Percentiles rank a stretch among this genome's conserved stretches.
Evolutionary conservation across 2,113 vertebrate genomes (phyloP).

Genomic region (Salvator merianae): DNA sequence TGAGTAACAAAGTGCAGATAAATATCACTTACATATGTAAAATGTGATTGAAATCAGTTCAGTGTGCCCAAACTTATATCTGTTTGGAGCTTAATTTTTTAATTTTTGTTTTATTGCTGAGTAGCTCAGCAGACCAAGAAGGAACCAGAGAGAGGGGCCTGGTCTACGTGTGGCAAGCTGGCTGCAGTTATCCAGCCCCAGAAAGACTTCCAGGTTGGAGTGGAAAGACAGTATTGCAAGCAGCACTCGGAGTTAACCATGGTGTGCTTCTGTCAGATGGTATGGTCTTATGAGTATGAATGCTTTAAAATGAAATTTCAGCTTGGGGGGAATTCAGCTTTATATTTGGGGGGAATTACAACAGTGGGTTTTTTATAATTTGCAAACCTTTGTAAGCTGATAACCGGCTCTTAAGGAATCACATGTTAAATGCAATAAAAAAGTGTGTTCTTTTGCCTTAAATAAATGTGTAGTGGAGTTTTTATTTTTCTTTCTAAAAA

Average conservation of each 20-base stretch:
- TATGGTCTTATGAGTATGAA: conserved; percentile 48
- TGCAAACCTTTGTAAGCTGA: too few relatives aligned
- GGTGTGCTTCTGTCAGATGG: conserved; percentile 91
- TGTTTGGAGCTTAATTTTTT: conserved; percentile 6
- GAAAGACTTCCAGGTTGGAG: conserved; percentile 83
- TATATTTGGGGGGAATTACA: not conserved
- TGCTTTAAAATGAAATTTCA: not conserved
- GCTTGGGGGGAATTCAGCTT: not conserved
- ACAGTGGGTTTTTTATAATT: not conserved
- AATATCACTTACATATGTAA: not conserved
- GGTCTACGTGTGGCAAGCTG: conserved; percentile 89
- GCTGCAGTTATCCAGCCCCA: conserved; percentile 83
- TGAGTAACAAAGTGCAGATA: not conserved
- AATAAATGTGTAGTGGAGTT: too few relatives aligned
- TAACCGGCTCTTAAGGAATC: too few relatives aligned
- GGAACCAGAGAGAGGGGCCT: conserved; percentile 84
- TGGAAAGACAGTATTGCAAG: conserved; percentile 87
- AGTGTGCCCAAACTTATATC: not conserved
- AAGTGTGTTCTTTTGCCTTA: too few relatives aligned
- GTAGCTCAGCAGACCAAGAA: conserved; percentile 84
- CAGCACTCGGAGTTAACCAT: conserved; percentile 86
- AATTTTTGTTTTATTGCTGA: conserved; percentile 38
- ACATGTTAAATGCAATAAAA: too few relatives aligned
- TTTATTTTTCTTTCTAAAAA: too few relatives aligned
- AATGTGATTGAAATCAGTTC: not conserved